Evolutionary conservation across 2,888 invertebrate genomes (phyloP).

Genomic region (Lissocephala sabroskyi): DNA sequence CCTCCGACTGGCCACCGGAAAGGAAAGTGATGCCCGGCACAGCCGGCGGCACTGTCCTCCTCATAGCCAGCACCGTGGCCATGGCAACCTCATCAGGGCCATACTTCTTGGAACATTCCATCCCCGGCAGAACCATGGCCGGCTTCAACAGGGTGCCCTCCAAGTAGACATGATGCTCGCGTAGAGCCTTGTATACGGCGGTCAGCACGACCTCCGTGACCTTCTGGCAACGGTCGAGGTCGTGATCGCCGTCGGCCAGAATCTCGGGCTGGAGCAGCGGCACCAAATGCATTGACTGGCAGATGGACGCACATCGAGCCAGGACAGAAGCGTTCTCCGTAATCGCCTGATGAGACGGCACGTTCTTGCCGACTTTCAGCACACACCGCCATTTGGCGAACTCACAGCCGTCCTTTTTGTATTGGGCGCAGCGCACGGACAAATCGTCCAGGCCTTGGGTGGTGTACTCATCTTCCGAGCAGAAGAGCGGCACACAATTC

Average conservation of each 20-base stretch:
- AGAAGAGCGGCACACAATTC: constrained; percentile 94
- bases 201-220: constrained; percentile 95
- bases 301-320: constrained; percentile 96
- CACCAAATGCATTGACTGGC: constrained; percentile 95
- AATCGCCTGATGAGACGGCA: constrained; percentile 92
- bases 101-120: constrained; percentile 82
- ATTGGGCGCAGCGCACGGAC: constrained; percentile 93
- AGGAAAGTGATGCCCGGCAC: constrained; percentile 97
- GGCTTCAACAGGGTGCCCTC: constrained; percentile 98
- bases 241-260: constrained; percentile 96
- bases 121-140: constrained; percentile 98
- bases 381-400: constrained; percentile 99
- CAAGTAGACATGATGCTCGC: constrained; percentile 96
- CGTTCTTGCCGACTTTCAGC: constrained; percentile 90
- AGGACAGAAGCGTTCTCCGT: constrained; percentile 96
- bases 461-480: constrained; percentile 94
- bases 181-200: constrained; percentile 95
- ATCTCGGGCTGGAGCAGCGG: constrained; percentile 99
- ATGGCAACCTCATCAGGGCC: constrained; percentile 87
- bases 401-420: constrained; percentile 96
- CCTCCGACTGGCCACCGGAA: constrained; percentile 98
- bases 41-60: constrained; percentile 94
- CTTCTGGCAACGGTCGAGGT: constrained; percentile 91
- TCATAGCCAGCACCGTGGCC: constrained; percentile 93
- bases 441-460: constrained; percentile 98